These are phyloP conservation scores for Lanius collurio DNA, from an alignment of 2,113 vertebrate genomes.

Conservation along the genomic window DNA sequence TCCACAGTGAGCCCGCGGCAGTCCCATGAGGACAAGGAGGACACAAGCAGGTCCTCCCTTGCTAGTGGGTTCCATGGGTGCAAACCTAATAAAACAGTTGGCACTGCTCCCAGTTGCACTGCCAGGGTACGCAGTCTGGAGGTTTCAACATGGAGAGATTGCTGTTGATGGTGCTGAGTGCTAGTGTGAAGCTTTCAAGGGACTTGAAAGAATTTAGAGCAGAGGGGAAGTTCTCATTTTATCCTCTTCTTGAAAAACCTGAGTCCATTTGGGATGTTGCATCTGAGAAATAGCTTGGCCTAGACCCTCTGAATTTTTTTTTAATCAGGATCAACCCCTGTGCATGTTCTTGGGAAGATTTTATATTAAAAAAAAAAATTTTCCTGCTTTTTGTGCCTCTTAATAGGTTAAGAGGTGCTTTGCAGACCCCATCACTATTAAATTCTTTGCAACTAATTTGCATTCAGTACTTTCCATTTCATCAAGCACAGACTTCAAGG, in stretches of 20 bases:
- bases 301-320: not conserved
- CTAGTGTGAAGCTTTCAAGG: slow-evolving; percentile 21
- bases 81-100: slow-evolving; percentile 28
- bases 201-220: not conserved
- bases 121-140: slow-evolving; percentile 18
- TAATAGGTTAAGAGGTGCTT: not conserved
- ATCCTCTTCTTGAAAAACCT: not conserved
- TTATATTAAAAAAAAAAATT: not conserved
- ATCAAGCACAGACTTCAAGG: slow-evolving; percentile 4
- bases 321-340: not conserved
- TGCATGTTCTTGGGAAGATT: not conserved
- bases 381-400: not conserved
- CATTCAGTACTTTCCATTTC: not conserved
- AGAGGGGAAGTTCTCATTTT: not conserved
- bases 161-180: slow-evolving; percentile 15
- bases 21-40: not conserved
- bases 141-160: not conserved
- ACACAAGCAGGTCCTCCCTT: not conserved
- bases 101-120: not conserved
- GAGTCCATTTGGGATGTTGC: not conserved
- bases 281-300: not conserved
- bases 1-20: accelerated
- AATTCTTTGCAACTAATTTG: slow-evolving; percentile 23
- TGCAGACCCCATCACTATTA: slow-evolving; percentile 15
- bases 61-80: not conserved